These are phyloP conservation scores for Penaeus vannamei DNA, from an alignment of 1,140 invertebrate genomes.

Conservation along the genomic window DNA sequence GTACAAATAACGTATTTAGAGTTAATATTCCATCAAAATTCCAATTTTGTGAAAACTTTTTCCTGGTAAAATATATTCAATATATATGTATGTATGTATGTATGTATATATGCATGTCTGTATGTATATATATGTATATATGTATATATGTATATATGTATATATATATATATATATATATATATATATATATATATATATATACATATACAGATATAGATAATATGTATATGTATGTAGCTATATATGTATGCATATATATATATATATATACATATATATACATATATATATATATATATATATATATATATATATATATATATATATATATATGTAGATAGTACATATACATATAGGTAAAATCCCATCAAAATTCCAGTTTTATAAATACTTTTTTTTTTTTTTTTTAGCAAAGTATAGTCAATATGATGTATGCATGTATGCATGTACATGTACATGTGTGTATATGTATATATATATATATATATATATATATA, in stretches of 20 bases:
- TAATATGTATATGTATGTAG: neutral
- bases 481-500: neutral
- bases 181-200: conserved; percentile 11
- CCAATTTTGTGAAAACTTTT: neutral
- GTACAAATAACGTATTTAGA: no score
- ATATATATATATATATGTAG: conserved; percentile 14
- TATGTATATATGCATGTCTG: neutral
- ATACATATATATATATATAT: conserved; percentile 28
- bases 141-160: neutral
- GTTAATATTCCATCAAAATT: no score
- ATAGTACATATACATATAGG: no score
- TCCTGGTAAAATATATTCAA: neutral
- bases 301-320: conserved; percentile 13
- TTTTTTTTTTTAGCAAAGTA: no score
- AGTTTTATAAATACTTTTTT: neutral
- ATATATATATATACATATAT: conserved; percentile 31
- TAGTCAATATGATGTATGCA: neutral
- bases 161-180: conserved; percentile 6
- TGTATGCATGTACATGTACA: neutral
- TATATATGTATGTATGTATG: neutral
- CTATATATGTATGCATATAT: neutral
- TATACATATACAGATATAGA: neutral
- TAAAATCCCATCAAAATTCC: neutral
- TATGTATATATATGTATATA: neutral
- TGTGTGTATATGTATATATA: neutral